Percentiles rank a stretch among this genome's conserved stretches.
phyloP scores from a whole-genome alignment of 2,797 vertebrate genomes.

The Chelmon rostratus region DNA sequence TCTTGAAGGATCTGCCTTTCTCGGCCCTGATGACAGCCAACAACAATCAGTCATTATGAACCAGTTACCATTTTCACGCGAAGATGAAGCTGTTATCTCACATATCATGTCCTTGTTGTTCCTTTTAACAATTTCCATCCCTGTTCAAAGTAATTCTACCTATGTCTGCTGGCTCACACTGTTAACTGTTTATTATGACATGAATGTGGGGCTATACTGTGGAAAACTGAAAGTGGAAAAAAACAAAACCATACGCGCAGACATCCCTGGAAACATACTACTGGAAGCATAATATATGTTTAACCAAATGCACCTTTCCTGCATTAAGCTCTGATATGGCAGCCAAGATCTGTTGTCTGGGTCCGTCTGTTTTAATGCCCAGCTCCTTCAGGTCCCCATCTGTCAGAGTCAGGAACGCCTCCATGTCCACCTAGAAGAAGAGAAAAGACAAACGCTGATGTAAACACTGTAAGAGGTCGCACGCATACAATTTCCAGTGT shows the following conservation, averaged over 20 bases:
- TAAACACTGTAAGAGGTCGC: not conserved
- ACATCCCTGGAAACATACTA: slow-evolving; percentile 10
- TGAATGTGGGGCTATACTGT: not conserved
- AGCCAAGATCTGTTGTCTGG: slow-evolving; percentile 96
- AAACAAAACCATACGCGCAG: not conserved
- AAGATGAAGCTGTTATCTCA: not conserved
- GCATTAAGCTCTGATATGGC: slow-evolving; percentile 99
- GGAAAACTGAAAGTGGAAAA: slow-evolving; percentile 15
- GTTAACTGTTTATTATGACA: slow-evolving; percentile 3
- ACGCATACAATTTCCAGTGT: not conserved
- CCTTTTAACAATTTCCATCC: slow-evolving; percentile 10
- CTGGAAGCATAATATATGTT: not conserved
- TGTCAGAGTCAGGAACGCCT: slow-evolving; percentile 96
- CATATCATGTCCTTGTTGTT: not conserved
- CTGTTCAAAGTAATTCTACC: not conserved
- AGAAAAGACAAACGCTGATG: not conserved
- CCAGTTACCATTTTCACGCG: not conserved
- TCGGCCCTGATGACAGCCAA: slow-evolving; percentile 87
- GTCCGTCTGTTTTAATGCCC: slow-evolving; percentile 97
- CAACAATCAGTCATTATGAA: slow-evolving; percentile 13
- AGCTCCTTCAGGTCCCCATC: slow-evolving; percentile 97
- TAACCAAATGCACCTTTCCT: slow-evolving; percentile 89
- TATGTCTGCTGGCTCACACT: not conserved
- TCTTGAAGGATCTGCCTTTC: slow-evolving; percentile 98
- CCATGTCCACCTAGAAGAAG: slow-evolving; percentile 94